Base-by-base conservation (phyloP, 2,888 invertebrate species). In the Ophonus ardosiacus region DNA sequence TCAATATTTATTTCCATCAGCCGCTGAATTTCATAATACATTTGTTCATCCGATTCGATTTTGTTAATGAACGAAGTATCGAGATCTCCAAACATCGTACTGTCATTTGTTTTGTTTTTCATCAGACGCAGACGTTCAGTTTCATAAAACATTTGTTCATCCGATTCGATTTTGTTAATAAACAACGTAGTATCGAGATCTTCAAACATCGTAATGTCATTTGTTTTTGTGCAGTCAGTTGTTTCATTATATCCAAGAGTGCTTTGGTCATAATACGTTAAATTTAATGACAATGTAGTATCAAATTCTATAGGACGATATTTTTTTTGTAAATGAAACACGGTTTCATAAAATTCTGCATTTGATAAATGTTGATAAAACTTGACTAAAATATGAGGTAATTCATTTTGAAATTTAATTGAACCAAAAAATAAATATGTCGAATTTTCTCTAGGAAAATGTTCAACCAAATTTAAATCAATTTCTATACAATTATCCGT, bases 1-100 rank as follows among this genome's bases (percentile, higher is more conserved):
- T 80, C 81, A 7, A 57, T 59, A 84, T 65, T 79, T 82, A 86
- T 86, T 17, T 82, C 71, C 86, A 85, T 86, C 13, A 86, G 43
- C 17, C 84, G 82, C 40, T 85, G 79, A n/a, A 81, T 79, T 79
- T 86, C 85, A 40, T 18, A 51, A 74, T 15, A 78, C 24, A 82
- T 10, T 17, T 61, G 10, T 84, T 86, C 86, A 43, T 85, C 43
- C 5, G 68, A 81, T 76, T 86, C 86, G 13, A 84, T 8, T 43
- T 81, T 24, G 13, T 65, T 21, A 10, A 81, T 17, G n/a, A 65
- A 43, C 24, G 68, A 68, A 51, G 21, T 65, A 15, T 17, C 40
- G 13, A 65, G 15, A 63, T n/a, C n/a, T n/a, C n/a, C n/a, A n/a
- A n/a, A n/a, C n/a, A 57, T 2, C 13, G 21, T 76, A 15, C 18